A percentile compares a stretch with the other conserved stretches of the same genome.
These are phyloP conservation scores for Phalera bucephala DNA, from an alignment of 2,888 invertebrate species.

Conservation along the genomic window DNA sequence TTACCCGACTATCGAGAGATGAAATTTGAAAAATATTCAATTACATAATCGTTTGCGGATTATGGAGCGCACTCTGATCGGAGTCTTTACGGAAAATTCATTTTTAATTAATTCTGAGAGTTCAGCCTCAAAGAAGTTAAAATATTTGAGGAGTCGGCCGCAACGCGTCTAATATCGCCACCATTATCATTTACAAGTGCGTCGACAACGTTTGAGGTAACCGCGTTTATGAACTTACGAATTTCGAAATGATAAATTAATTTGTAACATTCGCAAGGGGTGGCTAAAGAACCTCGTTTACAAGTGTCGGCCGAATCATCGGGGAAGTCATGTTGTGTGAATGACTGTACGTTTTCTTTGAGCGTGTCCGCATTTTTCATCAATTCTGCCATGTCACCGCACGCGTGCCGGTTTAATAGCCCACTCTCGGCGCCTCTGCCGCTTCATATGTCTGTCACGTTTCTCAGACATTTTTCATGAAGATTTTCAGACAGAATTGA, in stretches of 20 bases:
- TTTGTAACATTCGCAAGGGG: constrained; percentile 19
- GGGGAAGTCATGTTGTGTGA: constrained; percentile 37
- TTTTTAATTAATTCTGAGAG: constrained; percentile 43
- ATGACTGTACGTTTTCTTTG: constrained; percentile 54
- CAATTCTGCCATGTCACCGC: constrained; percentile 57
- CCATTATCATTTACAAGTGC: constrained; percentile 31
- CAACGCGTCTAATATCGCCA: constrained; percentile 37
- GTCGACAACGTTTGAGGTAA: constrained; percentile 34
- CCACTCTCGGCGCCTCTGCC: constrained; percentile 36
- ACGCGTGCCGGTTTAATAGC: constrained; percentile 49
- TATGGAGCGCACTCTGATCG: constrained; percentile 18
- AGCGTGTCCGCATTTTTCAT: constrained; percentile 56
- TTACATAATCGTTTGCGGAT: constrained; percentile 22
- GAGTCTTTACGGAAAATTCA: too few relatives aligned
- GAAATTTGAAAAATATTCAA: constrained; percentile 16
- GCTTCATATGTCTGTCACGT: constrained; percentile 60
- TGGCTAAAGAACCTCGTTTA: constrained; percentile 26
- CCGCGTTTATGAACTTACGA: constrained; percentile 30
- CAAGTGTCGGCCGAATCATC: constrained; percentile 30
- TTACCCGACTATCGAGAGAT: constrained; percentile 12
- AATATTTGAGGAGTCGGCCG: constrained; percentile 40
- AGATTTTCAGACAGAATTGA: constrained; percentile 56
- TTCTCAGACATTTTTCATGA: constrained; percentile 55
- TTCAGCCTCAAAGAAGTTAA: constrained; percentile 35
- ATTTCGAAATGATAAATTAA: constrained; percentile 27